Percentiles rank a stretch among this genome's conserved stretches.
Evolutionary conservation across 2,113 vertebrate species (phyloP).

Genomic region (Rhipidura dahli): DNA sequence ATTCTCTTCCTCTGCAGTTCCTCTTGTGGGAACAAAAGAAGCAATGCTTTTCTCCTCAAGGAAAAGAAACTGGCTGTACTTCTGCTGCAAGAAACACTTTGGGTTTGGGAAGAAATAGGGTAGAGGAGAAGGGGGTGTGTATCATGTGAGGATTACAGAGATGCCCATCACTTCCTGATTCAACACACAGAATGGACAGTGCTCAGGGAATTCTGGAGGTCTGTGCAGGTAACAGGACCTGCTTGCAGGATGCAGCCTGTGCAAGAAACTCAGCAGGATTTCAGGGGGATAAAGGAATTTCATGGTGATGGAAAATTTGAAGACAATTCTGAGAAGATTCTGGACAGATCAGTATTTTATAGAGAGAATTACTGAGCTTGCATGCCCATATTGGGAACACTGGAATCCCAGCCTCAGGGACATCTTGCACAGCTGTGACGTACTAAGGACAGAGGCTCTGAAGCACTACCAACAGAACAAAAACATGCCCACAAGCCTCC

Average conservation of each 20-base stretch:
- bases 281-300: not conserved
- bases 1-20: not conserved
- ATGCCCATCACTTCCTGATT: slow-evolving; percentile 8
- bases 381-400: not conserved
- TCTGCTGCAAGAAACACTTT: not conserved
- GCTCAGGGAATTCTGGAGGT: slow-evolving; percentile 20
- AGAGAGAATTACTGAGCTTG: not conserved
- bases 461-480: not conserved
- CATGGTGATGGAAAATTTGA: not conserved
- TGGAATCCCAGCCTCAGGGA: not conserved
- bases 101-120: not conserved
- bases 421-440: not conserved
- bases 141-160: not conserved
- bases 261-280: not conserved
- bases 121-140: not conserved
- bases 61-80: not conserved
- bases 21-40: not conserved
- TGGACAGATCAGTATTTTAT: not conserved
- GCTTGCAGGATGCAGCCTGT: not conserved
- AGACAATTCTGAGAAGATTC: not conserved
- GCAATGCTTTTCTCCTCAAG: not conserved
- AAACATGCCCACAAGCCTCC: not conserved
- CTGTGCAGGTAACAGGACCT: not conserved
- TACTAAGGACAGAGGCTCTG: not conserved
- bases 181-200: slow-evolving; percentile 61